These are phyloP conservation scores for Tubulanus polymorphus DNA, from an alignment of 2,888 invertebrate genomes.

Conservation along the genomic window DNA sequence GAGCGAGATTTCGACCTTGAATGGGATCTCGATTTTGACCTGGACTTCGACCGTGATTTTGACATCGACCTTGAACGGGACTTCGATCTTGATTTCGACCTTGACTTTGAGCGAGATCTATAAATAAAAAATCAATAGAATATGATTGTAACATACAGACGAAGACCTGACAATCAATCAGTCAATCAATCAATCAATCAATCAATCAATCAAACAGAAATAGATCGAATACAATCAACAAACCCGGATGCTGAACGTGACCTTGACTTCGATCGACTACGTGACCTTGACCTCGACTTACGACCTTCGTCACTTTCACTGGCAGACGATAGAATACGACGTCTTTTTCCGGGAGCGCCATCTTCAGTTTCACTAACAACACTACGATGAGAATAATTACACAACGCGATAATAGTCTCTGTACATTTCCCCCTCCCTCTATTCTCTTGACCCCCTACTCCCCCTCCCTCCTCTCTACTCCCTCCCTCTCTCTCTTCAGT, in stretches of 20 bases:
- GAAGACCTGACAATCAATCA: too few species aligned
- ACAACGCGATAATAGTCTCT: too few species aligned
- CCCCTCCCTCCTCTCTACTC: too few species aligned
- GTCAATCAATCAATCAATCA: too few species aligned
- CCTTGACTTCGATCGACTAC: conserved; percentile 56
- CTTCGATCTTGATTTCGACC: conserved; percentile 15
- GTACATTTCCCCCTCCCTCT: too few species aligned
- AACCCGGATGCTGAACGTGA: too few species aligned
- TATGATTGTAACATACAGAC: too few species aligned
- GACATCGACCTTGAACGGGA: conserved; percentile 15
- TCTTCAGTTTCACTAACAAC: conserved; percentile 29
- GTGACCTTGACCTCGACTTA: conserved; percentile 30
- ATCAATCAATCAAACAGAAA: too few species aligned
- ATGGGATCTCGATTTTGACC: conserved; percentile 15
- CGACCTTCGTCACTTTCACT: conserved; percentile 40
- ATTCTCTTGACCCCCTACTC: too few species aligned
- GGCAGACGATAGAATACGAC: conserved; percentile 43
- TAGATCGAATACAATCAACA: too few species aligned
- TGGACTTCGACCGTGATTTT: conserved; percentile 16
- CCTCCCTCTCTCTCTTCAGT: too few species aligned
- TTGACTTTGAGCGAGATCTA: conserved; percentile 15
- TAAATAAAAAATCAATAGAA: too few species aligned
- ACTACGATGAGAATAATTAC: conserved; percentile 14
- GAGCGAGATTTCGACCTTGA: conserved; percentile 56
- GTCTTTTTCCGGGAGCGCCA: conserved; percentile 30